Percentiles rank a stretch among this genome's conserved stretches.
These are phyloP conservation scores for Anser cygnoides DNA, from an alignment of 2,113 vertebrate species.

Conservation along the genomic window DNA sequence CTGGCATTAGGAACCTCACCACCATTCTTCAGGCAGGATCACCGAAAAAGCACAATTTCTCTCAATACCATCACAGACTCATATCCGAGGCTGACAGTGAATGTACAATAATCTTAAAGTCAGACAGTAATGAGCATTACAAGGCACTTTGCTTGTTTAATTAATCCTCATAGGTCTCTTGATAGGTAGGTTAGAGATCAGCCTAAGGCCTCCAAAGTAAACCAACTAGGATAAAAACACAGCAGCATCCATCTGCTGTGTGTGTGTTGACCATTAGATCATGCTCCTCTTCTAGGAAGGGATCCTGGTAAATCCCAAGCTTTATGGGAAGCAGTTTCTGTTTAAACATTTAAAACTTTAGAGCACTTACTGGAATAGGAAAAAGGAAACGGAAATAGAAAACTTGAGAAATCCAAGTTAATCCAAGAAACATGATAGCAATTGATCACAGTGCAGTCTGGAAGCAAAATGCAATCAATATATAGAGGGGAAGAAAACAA, in stretches of 20 bases:
- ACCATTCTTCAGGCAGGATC: not conserved
- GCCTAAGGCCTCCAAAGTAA: not conserved
- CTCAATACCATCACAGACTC: not conserved
- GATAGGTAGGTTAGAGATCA: not conserved
- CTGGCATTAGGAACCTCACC: not conserved
- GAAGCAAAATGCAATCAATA: slow-evolving; percentile 21
- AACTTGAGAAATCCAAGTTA: slow-evolving; percentile 49
- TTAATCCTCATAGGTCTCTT: not conserved
- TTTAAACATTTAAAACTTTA: slow-evolving; percentile 49
- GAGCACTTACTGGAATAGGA: slow-evolving; percentile 27
- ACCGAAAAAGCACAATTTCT: not conserved
- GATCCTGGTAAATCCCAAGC: slow-evolving; percentile 2
- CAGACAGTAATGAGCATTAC: not conserved
- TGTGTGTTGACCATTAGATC: not conserved
- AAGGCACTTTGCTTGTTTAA: not conserved
- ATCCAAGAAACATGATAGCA: not conserved
- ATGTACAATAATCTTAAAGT: not conserved
- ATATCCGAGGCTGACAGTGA: not conserved
- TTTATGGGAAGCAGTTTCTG: slow-evolving; percentile 28
- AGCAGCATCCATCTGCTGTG: not conserved
- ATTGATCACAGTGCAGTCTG: not conserved
- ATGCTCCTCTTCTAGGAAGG: not conserved
- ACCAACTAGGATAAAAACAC: not conserved
- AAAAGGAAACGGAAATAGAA: slow-evolving; percentile 14
- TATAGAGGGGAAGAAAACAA: slow-evolving; percentile 3